phyloP scores from a whole-genome alignment of 2,797 vertebrate species.

The Schizothorax lantsangensis region DNA sequence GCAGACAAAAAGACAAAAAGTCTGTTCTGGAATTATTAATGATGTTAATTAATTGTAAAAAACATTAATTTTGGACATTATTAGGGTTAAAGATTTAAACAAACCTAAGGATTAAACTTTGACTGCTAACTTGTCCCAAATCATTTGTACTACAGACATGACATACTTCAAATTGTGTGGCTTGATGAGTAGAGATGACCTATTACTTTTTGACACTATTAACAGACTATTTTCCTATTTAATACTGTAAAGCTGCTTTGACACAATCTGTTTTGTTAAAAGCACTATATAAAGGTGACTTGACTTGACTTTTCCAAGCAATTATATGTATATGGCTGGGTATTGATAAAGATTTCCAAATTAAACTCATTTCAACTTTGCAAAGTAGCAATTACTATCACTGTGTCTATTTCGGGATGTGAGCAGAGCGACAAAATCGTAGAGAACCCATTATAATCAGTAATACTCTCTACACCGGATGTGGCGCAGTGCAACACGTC shows the following conservation, averaged over 20 bases:
- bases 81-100: not conserved
- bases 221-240: too few species aligned
- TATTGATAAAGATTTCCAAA: not conserved
- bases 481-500: not conserved
- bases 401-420: not conserved
- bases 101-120: conserved; percentile 1
- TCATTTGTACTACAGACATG: not conserved
- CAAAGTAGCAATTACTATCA: not conserved
- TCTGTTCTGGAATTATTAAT: not conserved
- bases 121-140: conserved; percentile 29
- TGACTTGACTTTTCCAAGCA: not conserved
- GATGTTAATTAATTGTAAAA: not conserved
- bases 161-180: not conserved
- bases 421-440: not conserved
- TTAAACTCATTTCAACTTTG: not conserved
- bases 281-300: too few species aligned
- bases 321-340: not conserved
- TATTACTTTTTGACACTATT: not conserved
- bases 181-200: not conserved
- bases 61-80: not conserved
- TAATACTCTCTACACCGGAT: not conserved
- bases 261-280: too few species aligned
- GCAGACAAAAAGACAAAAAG: not conserved
- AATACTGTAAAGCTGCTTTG: too few species aligned
- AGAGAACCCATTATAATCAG: not conserved